Percentiles rank a stretch among this genome's conserved stretches.
Evolutionary conservation across 2,113 vertebrate species (phyloP).

Genomic region (Phycodurus eques): DNA sequence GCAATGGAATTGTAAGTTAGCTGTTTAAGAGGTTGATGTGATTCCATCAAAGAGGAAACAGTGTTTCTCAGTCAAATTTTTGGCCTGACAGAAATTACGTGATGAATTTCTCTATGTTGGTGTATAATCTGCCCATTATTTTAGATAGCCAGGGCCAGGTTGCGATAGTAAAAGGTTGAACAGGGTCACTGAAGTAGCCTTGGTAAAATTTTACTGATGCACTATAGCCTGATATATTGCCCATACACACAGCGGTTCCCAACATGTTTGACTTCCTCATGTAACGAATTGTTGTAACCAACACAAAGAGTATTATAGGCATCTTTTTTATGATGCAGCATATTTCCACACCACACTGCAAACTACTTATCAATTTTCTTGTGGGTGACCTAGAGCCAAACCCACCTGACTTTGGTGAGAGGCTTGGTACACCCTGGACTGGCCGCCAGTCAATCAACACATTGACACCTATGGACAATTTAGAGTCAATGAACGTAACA

Average conservation of each 20-base stretch:
- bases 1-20: too few species aligned
- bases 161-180: neutral
- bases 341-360: too few species aligned
- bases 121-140: conserved; percentile 17
- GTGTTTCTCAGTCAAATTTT: conserved; percentile 28
- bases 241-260: too few species aligned
- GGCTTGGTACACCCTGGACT: too few species aligned
- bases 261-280: too few species aligned
- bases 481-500: too few species aligned
- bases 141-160: neutral
- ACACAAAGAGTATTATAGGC: neutral
- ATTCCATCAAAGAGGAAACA: conserved; percentile 32
- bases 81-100: conserved; percentile 29
- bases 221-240: too few species aligned
- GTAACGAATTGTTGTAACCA: neutral
- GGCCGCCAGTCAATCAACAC: too few species aligned
- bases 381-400: too few species aligned
- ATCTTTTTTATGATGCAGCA: neutral
- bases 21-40: neutral
- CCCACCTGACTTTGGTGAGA: too few species aligned
- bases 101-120: conserved; percentile 29
- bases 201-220: neutral
- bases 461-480: too few species aligned
- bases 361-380: too few species aligned
- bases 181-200: neutral